Evolutionary conservation across 2,113 vertebrate species (phyloP), one percentile per base, ranked within the genome.

Genomic region (Cacatua alba): DNA sequence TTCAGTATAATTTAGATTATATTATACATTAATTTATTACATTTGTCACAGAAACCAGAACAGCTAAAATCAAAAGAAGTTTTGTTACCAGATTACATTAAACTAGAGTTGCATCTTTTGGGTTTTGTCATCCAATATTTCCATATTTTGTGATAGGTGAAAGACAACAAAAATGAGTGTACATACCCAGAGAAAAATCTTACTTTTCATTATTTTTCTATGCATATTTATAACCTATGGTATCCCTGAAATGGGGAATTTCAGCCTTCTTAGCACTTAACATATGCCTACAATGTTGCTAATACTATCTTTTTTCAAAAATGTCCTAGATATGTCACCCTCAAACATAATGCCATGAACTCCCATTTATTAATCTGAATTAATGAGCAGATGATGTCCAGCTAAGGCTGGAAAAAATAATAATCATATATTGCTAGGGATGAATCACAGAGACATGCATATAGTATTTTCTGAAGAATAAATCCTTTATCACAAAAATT

Each of bases 381-480:
- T 97, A 97, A 97, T 97, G 92, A 97, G 62, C 55, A 79, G 68
- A 64, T 39, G 41, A 96, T 92, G 68, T 93, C 83, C 93, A 93
- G 64, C 35, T 91, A 88, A 57, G 31, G 17, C 29, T 17, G 3
- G 31, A 60, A 72, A 92, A 81, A 91, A 55, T 33, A 88, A 64
- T 48, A 88, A 52, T 37, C 21, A 8, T 62, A 26, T 39, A 72
- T 76, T 67, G 16, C 64, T 91, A 86, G 13, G 24, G 18, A 46
- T 83, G 51, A 83, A 72, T 78, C 12, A 44, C 10, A 5, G 82
- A 12, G 3, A 37, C 15, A 59, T 21, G 13, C 2, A 52, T 10
- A 13, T 7, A 25, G 1, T 23, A 74, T 77, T 59, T 95, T 84
- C 18, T 74, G 19, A 74, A 20, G 1, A 87, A 51, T 51, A 62